These are phyloP conservation scores for Synanceia verrucosa DNA, from an alignment of 2,797 vertebrate genomes.

Conservation along the genomic window DNA sequence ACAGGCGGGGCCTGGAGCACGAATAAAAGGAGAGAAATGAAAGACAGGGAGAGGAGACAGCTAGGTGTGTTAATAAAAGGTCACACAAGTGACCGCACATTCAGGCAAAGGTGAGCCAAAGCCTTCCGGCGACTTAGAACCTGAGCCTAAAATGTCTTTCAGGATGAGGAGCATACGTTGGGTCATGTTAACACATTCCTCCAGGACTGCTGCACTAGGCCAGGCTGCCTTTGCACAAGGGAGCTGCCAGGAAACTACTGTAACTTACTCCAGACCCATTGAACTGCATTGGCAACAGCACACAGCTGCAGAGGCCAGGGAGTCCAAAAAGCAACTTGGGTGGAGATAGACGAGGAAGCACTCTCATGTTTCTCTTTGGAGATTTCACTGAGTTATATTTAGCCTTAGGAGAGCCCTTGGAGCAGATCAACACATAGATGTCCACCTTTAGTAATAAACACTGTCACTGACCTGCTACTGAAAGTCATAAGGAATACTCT, in stretches of 20 bases:
- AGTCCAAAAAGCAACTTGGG: constrained; percentile 52
- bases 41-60: constrained; percentile 23
- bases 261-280: constrained; percentile 53
- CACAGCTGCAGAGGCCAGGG: constrained; percentile 18
- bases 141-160: constrained; percentile 60
- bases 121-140: constrained; percentile 50
- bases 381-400: constrained; percentile 76
- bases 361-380: constrained; percentile 77
- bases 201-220: constrained; percentile 53
- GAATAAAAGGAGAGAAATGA: constrained; percentile 45
- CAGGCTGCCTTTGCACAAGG: constrained; percentile 42
- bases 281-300: constrained; percentile 36
- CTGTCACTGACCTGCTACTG: constrained; percentile 63
- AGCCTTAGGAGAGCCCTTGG: constrained; percentile 77
- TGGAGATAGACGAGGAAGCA: constrained; percentile 64
- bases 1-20: constrained; percentile 25
- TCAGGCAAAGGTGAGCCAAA: constrained; percentile 63
- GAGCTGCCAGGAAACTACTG: constrained; percentile 71
- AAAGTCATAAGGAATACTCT: constrained; percentile 40
- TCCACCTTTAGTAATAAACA: constrained; percentile 75
- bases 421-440: constrained; percentile 70
- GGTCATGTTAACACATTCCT: constrained; percentile 78
- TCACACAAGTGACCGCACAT: constrained; percentile 58
- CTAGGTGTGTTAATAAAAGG: constrained; percentile 60
- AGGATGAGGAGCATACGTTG: constrained; percentile 49